Evolutionary conservation across 1,140 invertebrate genomes (phyloP).

Genomic region (Drosophila chauvacae): DNA sequence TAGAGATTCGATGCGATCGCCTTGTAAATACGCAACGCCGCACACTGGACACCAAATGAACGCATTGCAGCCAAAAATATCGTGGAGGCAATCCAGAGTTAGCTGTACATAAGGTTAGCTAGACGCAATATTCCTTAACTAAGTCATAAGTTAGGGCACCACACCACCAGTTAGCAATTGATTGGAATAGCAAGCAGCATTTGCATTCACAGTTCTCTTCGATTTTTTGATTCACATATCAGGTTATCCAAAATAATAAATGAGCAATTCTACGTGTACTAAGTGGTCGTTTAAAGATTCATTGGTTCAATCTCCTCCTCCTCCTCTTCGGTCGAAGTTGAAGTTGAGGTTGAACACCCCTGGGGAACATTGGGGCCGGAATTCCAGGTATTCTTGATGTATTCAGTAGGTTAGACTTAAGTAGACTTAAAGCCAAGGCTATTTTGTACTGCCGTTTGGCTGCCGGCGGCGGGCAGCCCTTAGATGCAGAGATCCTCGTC

Average conservation of each 20-base stretch:
- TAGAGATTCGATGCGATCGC: slow-evolving; percentile 28
- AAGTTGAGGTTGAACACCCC: slow-evolving; percentile 1
- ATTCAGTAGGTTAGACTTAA: slow-evolving; percentile 53
- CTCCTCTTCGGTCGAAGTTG: not conserved
- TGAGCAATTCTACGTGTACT: slow-evolving; percentile 54
- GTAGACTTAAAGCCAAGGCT: slow-evolving; percentile 78
- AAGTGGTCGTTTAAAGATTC: slow-evolving; percentile 29
- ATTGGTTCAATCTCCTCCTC: slow-evolving; percentile 1
- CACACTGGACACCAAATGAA: slow-evolving; percentile 40
- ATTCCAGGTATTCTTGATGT: slow-evolving; percentile 38
- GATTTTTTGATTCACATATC: slow-evolving; percentile 51
- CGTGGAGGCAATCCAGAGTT: slow-evolving; percentile 8
- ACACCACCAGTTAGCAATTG: slow-evolving; percentile 37
- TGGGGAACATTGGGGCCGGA: slow-evolving; percentile 25
- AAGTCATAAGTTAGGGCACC: slow-evolving; percentile 43
- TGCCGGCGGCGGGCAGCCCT: slow-evolving; percentile 23
- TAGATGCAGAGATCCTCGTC: slow-evolving; percentile 84
- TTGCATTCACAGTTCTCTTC: slow-evolving; percentile 42
- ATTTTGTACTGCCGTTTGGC: slow-evolving; percentile 75
- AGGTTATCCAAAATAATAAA: slow-evolving; percentile 54
- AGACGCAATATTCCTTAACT: slow-evolving; percentile 44
- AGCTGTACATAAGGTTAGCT: slow-evolving; percentile 46
- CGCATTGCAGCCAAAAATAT: slow-evolving; percentile 40
- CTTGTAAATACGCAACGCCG: slow-evolving; percentile 52
- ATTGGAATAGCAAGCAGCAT: slow-evolving; percentile 2